These are phyloP conservation scores for Drosophila gaucha DNA, from an alignment of 2,888 invertebrate genomes.

Conservation along the genomic window DNA sequence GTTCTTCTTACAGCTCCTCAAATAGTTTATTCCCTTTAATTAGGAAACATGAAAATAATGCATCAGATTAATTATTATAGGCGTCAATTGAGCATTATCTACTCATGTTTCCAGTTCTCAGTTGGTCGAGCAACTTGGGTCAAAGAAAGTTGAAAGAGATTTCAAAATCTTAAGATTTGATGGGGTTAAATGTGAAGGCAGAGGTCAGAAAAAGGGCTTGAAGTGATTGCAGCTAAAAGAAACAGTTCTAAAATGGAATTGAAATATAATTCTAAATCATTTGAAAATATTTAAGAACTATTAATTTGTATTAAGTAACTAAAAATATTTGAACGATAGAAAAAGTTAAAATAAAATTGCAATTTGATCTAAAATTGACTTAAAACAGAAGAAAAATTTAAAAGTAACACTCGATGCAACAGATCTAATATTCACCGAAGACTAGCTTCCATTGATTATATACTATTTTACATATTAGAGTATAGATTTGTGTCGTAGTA, in stretches of 20 bases:
- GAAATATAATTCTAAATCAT: background rate
- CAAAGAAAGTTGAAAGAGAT: slow-evolving; percentile 64
- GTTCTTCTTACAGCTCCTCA: slow-evolving; percentile 18
- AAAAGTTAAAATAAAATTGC: too few relatives aligned
- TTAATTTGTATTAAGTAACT: too few relatives aligned
- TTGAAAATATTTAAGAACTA: too few relatives aligned
- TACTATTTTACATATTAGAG: too few relatives aligned
- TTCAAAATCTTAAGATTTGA: slow-evolving; percentile 56
- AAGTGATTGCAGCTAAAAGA: slow-evolving; percentile 36
- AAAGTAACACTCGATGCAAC: too few relatives aligned
- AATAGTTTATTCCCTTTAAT: slow-evolving; percentile 47
- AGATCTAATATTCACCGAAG: too few relatives aligned
- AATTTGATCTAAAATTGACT: too few relatives aligned
- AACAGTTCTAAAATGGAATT: background rate
- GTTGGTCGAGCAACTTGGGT: slow-evolving; percentile 43
- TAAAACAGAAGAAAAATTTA: too few relatives aligned
- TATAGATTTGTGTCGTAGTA: too few relatives aligned
- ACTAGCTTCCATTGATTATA: too few relatives aligned
- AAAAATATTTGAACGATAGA: too few relatives aligned
- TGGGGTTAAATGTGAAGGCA: slow-evolving; percentile 34
- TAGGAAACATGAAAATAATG: slow-evolving; percentile 60
- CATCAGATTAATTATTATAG: slow-evolving; percentile 46
- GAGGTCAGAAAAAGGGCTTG: slow-evolving; percentile 26
- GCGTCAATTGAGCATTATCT: slow-evolving; percentile 29
- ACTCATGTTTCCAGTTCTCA: slow-evolving; percentile 1